A percentile compares a stretch with the other conserved stretches of the same genome.
Conservation (phyloP, 1,140 invertebrate genomes). For the Drosophila insularis region DNA sequence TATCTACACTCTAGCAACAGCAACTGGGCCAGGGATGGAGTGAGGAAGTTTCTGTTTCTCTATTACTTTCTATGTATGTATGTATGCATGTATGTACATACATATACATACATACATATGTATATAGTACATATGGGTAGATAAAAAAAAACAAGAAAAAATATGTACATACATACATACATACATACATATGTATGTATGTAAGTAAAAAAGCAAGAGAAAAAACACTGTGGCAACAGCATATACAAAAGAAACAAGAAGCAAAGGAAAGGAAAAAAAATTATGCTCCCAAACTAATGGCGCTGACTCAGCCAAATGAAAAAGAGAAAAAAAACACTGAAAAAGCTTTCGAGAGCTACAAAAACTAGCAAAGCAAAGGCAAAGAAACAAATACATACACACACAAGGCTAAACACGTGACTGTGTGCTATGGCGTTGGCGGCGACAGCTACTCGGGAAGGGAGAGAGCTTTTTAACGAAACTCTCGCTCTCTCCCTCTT, state of each 20-base stretch:
- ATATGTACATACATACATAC: background rate
- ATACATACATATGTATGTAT: too few relatives aligned
- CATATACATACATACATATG: slow-evolving; percentile 11
- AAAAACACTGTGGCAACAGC: slow-evolving; percentile 34
- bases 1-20: slow-evolving; percentile 12
- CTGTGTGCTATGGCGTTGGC: slow-evolving; percentile 27
- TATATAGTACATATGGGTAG: slow-evolving; percentile 30
- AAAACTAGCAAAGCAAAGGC: slow-evolving; percentile 22
- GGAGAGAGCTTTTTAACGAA: slow-evolving; percentile 72
- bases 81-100: too few relatives aligned
- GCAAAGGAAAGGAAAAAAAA: background rate
- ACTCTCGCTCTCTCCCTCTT: slow-evolving; percentile 37
- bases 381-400: slow-evolving; percentile 33
- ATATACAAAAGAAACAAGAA: slow-evolving; percentile 60
- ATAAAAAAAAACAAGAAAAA: slow-evolving; percentile 32
- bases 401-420: slow-evolving; percentile 58
- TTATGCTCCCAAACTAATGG: slow-evolving; percentile 67
- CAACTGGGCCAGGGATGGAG: slow-evolving; percentile 11
- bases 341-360: slow-evolving; percentile 39
- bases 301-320: slow-evolving; percentile 64
- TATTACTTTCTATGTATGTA: slow-evolving; percentile 19
- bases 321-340: slow-evolving; percentile 44
- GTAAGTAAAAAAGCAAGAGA: slow-evolving; percentile 16
- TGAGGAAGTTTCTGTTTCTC: slow-evolving; percentile 41
- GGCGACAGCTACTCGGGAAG: slow-evolving; percentile 17